Percentiles rank a stretch among this genome's conserved stretches.
Conservation (phyloP, 2,113 vertebrate genomes). For the Echinops telfairi region DNA sequence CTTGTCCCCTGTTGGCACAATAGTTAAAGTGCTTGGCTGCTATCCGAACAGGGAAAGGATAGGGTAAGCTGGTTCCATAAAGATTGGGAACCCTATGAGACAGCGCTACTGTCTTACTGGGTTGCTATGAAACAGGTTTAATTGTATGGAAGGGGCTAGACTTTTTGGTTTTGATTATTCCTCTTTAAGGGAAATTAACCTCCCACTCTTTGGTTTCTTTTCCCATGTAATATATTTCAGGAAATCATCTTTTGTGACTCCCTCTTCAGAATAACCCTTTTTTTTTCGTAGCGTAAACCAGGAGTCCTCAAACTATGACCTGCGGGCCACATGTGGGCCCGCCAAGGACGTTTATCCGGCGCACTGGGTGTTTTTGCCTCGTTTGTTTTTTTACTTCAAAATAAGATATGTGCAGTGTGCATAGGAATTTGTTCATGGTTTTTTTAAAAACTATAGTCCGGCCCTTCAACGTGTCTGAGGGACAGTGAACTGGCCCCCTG, state of each 20-base stretch:
- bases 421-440: too few species aligned
- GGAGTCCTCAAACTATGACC: neutral
- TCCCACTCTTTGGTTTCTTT: neutral
- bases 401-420: too few species aligned
- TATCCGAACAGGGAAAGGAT: neutral
- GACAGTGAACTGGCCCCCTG: too few species aligned
- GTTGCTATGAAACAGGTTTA: neutral
- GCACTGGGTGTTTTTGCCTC: too few species aligned
- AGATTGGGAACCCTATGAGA: neutral
- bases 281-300: fast-evolving
- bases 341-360: too few species aligned
- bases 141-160: neutral
- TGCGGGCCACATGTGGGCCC: too few species aligned
- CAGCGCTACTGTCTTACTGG: neutral
- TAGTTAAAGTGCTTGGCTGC: neutral
- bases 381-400: too few species aligned
- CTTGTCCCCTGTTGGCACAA: neutral
- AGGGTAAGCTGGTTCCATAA: neutral
- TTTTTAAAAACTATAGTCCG: too few species aligned
- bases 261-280: neutral
- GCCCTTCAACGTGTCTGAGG: too few species aligned
- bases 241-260: neutral
- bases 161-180: neutral
- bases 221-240: neutral
- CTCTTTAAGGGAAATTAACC: neutral